Evolutionary conservation across 2,113 vertebrate genomes (phyloP).

Genomic region (Cololabis saira): DNA sequence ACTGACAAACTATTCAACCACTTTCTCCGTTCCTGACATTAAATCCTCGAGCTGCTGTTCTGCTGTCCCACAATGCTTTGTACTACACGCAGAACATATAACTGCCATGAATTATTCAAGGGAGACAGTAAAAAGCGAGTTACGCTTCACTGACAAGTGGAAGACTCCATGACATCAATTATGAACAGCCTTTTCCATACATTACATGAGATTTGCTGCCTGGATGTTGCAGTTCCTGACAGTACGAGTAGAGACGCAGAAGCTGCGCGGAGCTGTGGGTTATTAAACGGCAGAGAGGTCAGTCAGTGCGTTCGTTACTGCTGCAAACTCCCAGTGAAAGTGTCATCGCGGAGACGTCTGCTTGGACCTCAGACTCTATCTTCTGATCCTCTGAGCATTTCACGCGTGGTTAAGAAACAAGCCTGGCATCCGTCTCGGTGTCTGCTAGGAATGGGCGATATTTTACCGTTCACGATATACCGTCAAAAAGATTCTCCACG

Average conservation of each 20-base stretch:
- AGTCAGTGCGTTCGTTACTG: too few relatives aligned
- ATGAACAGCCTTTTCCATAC: constrained; percentile 23
- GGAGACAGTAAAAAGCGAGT: constrained; percentile 22
- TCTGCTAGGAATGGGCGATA: too few relatives aligned
- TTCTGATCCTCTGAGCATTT: too few relatives aligned
- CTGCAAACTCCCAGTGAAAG: neutral
- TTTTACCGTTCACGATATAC: too few relatives aligned
- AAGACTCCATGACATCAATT: constrained; percentile 17
- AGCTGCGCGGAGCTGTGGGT: neutral
- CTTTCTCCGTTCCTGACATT: neutral
- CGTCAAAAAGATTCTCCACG: too few relatives aligned
- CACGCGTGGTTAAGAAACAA: too few relatives aligned
- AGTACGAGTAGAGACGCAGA: constrained; percentile 69
- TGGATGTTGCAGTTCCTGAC: neutral
- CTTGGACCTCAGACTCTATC: too few relatives aligned
- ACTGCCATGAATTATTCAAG: constrained; percentile 57
- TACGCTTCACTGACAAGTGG: constrained; percentile 24
- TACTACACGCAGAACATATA: constrained; percentile 2
- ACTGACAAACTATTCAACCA: constrained; percentile 14
- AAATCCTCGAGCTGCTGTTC: neutral
- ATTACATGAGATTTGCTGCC: constrained; percentile 28
- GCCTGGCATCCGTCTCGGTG: too few relatives aligned
- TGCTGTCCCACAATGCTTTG: constrained; percentile 22
- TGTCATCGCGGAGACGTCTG: too few relatives aligned
- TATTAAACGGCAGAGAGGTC: neutral